Evolutionary conservation across 1,140 invertebrate species (phyloP), one percentile per base, ranked within the genome.

Genomic region (Drosophila prosaltans): DNA sequence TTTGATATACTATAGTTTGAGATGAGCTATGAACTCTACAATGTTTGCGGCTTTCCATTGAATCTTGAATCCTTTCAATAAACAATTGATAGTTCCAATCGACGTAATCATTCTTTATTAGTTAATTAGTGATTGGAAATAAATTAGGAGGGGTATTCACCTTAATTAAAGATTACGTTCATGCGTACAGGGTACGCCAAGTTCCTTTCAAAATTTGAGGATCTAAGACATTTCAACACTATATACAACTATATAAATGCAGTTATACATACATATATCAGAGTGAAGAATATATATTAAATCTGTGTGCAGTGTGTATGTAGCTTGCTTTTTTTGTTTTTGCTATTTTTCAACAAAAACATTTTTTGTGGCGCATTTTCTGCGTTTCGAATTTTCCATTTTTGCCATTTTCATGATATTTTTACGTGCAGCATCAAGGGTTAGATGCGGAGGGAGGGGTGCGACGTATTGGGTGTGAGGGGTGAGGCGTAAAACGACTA

Each of bases 281-380:
- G 24, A 6, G 32, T 36, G 1, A 4, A 36, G 6, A 6, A 36
- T 36, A 59, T n/a, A 30, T 40, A 45, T 61, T 43, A 43, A 39
- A 58, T 76, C 59, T 76, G 28, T 71, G 48, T 51, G 26, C 16
- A 16, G 16, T 57, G 24, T 54, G 45, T 48, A 24, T 48, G 21
- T 24, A 51, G 40, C 30, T 36, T 61, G n/a, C 48, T 39, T 10
- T 48, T 48, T 26, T 36, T 36, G 48, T 51, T 71, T 76, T 62
- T 81, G 66, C 72, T 65, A 78, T 70, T 89, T 78, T 88, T 80
- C 84, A 84, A 80, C 80, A 89, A 89, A 89, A 89, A 88, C 80
- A 84, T 83, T 89, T 89, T 88, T 88, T 78, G 83, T 88, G 83
- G 84, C 83, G 83, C 84, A 89, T 88, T 88, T 89, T 88, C 80